phyloP scores from a whole-genome alignment of 2,888 invertebrate genomes.

The Nemoura dubitans region DNA sequence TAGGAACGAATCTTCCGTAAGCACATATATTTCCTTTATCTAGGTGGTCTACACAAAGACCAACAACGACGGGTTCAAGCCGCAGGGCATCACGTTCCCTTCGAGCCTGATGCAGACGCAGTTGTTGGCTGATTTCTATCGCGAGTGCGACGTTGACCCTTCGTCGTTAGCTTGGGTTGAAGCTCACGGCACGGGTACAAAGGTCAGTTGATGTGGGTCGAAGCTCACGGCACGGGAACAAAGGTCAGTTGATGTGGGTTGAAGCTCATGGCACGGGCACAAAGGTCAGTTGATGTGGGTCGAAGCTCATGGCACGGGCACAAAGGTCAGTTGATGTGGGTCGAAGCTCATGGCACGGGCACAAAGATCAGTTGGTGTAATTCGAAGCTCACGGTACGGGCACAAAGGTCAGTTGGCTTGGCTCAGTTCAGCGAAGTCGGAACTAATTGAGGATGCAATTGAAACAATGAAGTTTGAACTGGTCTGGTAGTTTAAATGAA shows the following conservation, averaged over 20 bases:
- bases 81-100: slow-evolving; percentile 88
- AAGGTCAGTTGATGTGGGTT: slow-evolving; percentile 90
- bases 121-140: slow-evolving; percentile 86
- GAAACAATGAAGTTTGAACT: too few species aligned
- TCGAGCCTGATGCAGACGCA: slow-evolving; percentile 81
- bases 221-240: too few species aligned
- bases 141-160: slow-evolving; percentile 83
- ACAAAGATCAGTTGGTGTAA: slow-evolving; percentile 75
- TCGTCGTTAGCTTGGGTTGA: slow-evolving; percentile 89
- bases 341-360: too few species aligned
- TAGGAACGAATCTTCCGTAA: too few species aligned
- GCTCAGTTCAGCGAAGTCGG: too few species aligned
- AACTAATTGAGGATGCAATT: too few species aligned
- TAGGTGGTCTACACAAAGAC: slow-evolving; percentile 75
- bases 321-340: slow-evolving; percentile 70
- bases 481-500: too few species aligned
- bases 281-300: slow-evolving; percentile 72
- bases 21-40: slow-evolving; percentile 16
- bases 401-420: slow-evolving; percentile 79
- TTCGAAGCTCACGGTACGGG: slow-evolving; percentile 99
- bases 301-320: slow-evolving; percentile 99
- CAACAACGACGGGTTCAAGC: slow-evolving; percentile 93
- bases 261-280: slow-evolving; percentile 99
- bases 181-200: slow-evolving; percentile 98
- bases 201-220: slow-evolving; percentile 62